A percentile compares a stretch with the other conserved stretches of the same genome.
phyloP scores from a whole-genome alignment of 2,113 vertebrate genomes.

The Phainopepla nitens region DNA sequence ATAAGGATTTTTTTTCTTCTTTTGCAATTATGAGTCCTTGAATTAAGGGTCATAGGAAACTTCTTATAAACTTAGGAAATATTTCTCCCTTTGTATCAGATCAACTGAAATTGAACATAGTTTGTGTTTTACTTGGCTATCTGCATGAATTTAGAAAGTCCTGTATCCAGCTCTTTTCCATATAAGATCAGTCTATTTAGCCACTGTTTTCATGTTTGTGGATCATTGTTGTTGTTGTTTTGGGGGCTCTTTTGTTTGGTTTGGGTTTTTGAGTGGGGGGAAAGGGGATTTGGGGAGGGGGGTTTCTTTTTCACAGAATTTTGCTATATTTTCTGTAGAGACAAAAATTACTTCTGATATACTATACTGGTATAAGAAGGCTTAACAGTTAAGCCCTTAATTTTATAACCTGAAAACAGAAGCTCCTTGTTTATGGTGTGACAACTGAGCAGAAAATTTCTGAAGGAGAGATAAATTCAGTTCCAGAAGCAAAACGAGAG shows the following conservation, averaged over 20 bases:
- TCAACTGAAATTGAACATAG: not conserved
- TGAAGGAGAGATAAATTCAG: not conserved
- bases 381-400: not conserved
- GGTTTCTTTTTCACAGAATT: not conserved
- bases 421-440: not conserved
- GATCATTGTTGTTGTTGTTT: accelerated
- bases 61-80: not conserved
- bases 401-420: not conserved
- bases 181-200: not conserved
- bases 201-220: not conserved
- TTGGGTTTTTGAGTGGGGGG: not conserved
- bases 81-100: not conserved
- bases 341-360: not conserved
- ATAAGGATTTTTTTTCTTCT: not conserved
- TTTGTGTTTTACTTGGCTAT: not conserved
- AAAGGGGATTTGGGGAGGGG: not conserved
- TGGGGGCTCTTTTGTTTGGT: not conserved
- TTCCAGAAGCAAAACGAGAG: not conserved
- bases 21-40: not conserved
- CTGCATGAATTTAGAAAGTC: not conserved
- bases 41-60: not conserved
- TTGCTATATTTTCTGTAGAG: not conserved
- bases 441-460: not conserved
- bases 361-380: not conserved
- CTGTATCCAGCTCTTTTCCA: not conserved